A percentile compares a stretch with the other conserved stretches of the same genome.
Evolutionary conservation across 2,888 invertebrate genomes (phyloP).

Genomic region (Helicoverpa assulta): DNA sequence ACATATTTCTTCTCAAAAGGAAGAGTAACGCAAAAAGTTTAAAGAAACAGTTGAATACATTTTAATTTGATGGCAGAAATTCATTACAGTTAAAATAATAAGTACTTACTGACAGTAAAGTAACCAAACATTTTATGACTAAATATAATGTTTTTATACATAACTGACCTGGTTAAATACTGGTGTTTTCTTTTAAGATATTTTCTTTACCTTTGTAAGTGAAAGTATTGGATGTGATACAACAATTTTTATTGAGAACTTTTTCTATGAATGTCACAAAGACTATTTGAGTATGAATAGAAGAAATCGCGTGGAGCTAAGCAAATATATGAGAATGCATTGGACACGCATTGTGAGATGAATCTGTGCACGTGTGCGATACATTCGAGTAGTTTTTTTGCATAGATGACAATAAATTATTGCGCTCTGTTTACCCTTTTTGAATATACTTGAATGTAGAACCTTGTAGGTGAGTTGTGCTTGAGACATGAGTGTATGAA

Average conservation of each 20-base stretch:
- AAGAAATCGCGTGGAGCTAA: slow-evolving; percentile 65
- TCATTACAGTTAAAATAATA: no score
- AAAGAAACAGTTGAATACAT: not conserved
- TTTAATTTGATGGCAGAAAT: not conserved
- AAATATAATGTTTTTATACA: not conserved
- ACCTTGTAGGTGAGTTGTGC: slow-evolving; percentile 25
- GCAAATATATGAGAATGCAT: slow-evolving; percentile 81
- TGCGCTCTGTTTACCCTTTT: slow-evolving; percentile 78
- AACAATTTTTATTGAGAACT: slow-evolving; percentile 32
- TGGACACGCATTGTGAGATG: slow-evolving; percentile 75
- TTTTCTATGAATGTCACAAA: slow-evolving; percentile 47
- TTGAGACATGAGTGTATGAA: slow-evolving; percentile 29
- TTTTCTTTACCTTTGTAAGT: slow-evolving; percentile 6
- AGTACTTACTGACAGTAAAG: no score
- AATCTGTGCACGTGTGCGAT: slow-evolving; percentile 80
- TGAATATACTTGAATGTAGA: slow-evolving; percentile 51
- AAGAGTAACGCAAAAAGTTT: slow-evolving; percentile 10
- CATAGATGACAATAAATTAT: slow-evolving; percentile 75
- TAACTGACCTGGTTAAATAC: not conserved
- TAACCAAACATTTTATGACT: no score
- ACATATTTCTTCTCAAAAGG: slow-evolving; percentile 28
- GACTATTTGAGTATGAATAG: slow-evolving; percentile 69
- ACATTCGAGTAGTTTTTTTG: slow-evolving; percentile 68
- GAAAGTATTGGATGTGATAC: slow-evolving; percentile 36
- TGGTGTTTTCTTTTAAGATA: slow-evolving; percentile 2